These are phyloP conservation scores for Corythoichthys haematopterus DNA, from an alignment of 2,113 vertebrate species.

Conservation along the genomic window DNA sequence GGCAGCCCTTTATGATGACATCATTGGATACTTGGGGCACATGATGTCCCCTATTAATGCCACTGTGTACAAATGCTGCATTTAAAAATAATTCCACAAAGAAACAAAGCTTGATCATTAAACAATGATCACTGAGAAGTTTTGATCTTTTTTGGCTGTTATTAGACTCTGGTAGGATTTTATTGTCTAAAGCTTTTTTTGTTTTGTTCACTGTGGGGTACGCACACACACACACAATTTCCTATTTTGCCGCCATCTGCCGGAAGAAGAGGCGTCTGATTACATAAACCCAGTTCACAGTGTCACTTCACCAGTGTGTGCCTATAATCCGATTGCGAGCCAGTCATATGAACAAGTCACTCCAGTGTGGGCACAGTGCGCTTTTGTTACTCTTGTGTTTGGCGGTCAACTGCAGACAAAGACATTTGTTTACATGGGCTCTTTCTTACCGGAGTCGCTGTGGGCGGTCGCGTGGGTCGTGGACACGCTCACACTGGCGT, in stretches of 20 bases:
- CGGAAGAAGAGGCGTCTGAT: slow-evolving; percentile 63
- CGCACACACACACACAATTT: slow-evolving; percentile 18
- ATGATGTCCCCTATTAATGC: neutral
- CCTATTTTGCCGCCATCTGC: slow-evolving; percentile 73
- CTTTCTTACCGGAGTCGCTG: slow-evolving; percentile 85
- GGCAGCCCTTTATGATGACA: neutral
- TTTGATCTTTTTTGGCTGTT: neutral
- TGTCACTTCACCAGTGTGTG: slow-evolving; percentile 46
- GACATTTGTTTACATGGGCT: slow-evolving; percentile 13
- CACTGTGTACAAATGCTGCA: neutral
- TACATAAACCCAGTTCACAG: slow-evolving; percentile 66
- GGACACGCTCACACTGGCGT: slow-evolving; percentile 36
- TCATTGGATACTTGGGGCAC: neutral
- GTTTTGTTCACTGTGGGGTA: slow-evolving; percentile 26
- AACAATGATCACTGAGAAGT: neutral
- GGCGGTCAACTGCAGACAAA: slow-evolving; percentile 22
- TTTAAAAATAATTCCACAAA: neutral
- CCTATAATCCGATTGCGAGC: slow-evolving; percentile 65
- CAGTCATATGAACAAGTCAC: slow-evolving; percentile 65
- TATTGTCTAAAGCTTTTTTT: neutral
- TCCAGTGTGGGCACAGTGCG: slow-evolving; percentile 33
- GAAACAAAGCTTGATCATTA: neutral
- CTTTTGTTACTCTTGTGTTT: slow-evolving; percentile 2
- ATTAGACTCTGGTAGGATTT: neutral
- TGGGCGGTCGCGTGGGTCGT: slow-evolving; percentile 65